Evolutionary conservation across 2,888 invertebrate genomes (phyloP), one percentile per base, ranked within the genome.

Genomic region (Andrena marginata): DNA sequence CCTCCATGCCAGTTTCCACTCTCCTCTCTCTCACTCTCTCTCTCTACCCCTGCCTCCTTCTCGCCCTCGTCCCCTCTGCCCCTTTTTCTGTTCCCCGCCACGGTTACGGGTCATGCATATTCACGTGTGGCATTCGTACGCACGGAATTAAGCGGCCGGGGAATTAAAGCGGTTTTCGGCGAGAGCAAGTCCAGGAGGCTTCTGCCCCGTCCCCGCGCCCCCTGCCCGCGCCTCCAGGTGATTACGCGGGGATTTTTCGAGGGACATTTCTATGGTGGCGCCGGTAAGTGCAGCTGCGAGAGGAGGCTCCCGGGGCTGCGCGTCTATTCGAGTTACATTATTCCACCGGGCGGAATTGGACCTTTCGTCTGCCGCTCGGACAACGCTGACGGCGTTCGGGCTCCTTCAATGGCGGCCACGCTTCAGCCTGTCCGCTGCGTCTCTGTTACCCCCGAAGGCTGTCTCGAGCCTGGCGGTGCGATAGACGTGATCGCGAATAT

Each of bases 61-160:
- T 2, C 20, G 1, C 49, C 16, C 42, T 16, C 59, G 2, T n/a
- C 33, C 10, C 20, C 20, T 31, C 29, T 5, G 23, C 48, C 10
- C 31, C 33, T 67, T 56, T 74, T 42, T 35, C 75, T 54, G 64
- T 59, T 56, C 70, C 23, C 8, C 69, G 62, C 60, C 74, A 62
- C 78, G 75, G 77, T 69, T 79, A 62, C 80, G 72, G 80, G 80
- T 88, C 89, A 89, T 89, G 85, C 87, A 89, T 90, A 90, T 90
- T 90, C 90, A 90, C 89, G 87, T 82, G 87, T 87, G 87, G 86
- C 87, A 90, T 86, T 89, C 89, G 89, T 89, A 87, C 88, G 87
- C 86, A 86, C 87, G 82, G 86, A 86, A 84, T 84, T 83, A 86
- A 86, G 86, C 85, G 85, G 75, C 82, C 84, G 81, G 82, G 89